Conservation (phyloP, 2,797 vertebrate species). For the Crenuchus spilurus region DNA sequence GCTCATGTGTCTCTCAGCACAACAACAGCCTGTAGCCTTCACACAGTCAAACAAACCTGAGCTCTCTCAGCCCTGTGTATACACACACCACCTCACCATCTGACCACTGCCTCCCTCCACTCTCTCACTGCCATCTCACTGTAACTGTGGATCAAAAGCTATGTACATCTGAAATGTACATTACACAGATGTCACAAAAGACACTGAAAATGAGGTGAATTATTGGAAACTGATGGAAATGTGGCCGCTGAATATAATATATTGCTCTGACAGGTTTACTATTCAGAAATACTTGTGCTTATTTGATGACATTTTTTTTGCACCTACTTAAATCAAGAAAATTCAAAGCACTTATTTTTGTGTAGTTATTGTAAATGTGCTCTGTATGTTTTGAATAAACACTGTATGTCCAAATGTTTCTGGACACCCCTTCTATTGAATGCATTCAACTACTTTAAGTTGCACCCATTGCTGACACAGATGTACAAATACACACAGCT, state of each 20-base stretch:
- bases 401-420: too few relatives aligned
- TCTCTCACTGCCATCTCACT: constrained; percentile 19
- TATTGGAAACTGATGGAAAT: not conserved
- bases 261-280: too few relatives aligned
- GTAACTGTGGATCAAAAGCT: constrained; percentile 6
- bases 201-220: not conserved
- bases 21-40: constrained; percentile 61
- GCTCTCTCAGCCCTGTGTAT: constrained; percentile 57
- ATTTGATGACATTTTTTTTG: not conserved
- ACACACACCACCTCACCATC: constrained; percentile 45
- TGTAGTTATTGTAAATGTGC: too few relatives aligned
- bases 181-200: not conserved
- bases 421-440: too few relatives aligned
- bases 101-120: not conserved
- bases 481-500: too few relatives aligned
- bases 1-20: constrained; percentile 64
- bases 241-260: too few relatives aligned
- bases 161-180: constrained; percentile 52
- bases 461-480: too few relatives aligned
- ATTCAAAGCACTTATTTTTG: not conserved
- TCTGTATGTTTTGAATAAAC: too few relatives aligned
- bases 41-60: constrained; percentile 53
- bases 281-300: not conserved
- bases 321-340: not conserved
- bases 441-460: too few relatives aligned